These are phyloP conservation scores for Avahi laniger DNA, from an alignment of 2,797 vertebrate genomes.

Conservation along the genomic window DNA sequence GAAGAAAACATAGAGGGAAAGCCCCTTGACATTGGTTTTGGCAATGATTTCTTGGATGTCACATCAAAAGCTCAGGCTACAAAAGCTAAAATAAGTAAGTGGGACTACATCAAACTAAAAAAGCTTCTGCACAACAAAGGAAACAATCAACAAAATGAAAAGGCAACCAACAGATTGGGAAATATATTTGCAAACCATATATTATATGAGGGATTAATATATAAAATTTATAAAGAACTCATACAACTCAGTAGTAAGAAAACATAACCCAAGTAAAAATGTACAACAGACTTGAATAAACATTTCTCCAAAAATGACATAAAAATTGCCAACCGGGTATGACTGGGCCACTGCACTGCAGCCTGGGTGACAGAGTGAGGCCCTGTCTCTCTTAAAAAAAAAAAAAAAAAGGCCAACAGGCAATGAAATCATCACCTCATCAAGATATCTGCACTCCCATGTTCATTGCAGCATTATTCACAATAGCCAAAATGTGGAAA, in stretches of 20 bases:
- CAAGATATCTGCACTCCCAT: background rate
- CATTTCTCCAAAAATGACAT: background rate
- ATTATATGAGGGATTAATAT: background rate
- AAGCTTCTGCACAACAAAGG: background rate
- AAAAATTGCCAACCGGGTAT: background rate
- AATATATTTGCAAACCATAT: background rate
- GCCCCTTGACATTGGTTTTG: background rate
- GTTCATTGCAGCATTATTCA: background rate
- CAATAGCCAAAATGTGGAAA: background rate
- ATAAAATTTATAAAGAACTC: background rate
- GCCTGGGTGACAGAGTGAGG: background rate
- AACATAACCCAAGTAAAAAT: background rate
- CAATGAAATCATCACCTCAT: background rate
- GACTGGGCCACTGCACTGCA: too few species aligned
- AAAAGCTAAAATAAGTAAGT: background rate
- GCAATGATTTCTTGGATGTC: background rate
- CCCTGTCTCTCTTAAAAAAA: background rate
- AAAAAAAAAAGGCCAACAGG: background rate
- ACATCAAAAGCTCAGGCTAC: background rate
- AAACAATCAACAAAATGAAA: background rate
- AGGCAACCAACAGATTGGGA: background rate
- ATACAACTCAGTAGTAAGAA: background rate
- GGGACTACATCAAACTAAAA: background rate
- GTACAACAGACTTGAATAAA: background rate
- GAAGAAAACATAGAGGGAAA: background rate